phyloP scores from a whole-genome alignment of 2,113 vertebrate genomes.

The Odontesthes bonariensis region DNA sequence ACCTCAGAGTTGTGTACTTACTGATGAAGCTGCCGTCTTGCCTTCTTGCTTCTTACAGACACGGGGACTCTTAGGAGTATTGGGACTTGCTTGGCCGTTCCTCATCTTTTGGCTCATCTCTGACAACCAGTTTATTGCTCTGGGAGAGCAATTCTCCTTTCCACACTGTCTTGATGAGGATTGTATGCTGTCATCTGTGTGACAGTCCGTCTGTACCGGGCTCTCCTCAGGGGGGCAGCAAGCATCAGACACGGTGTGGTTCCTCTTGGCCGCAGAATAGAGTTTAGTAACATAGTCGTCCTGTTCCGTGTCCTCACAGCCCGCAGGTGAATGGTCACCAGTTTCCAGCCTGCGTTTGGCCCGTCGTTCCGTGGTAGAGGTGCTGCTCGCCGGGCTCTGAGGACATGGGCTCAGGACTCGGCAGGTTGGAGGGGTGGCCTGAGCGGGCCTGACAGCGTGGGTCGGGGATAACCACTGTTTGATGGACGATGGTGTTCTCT shows the following conservation, averaged over 20 bases:
- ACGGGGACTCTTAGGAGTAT: constrained; percentile 70
- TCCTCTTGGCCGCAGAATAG: constrained; percentile 82
- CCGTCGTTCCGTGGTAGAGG: constrained; percentile 75
- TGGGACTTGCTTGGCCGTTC: constrained; percentile 60
- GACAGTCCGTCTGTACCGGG: constrained; percentile 21
- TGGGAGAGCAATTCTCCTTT: constrained; percentile 91
- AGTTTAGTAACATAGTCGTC: constrained; percentile 87
- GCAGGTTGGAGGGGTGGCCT: constrained; percentile 72
- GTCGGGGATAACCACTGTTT: constrained; percentile 87
- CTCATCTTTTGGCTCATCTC: constrained; percentile 88
- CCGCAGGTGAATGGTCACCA: constrained; percentile 57
- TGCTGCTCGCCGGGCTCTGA: constrained; percentile 68
- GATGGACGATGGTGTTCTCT: constrained; percentile 82
- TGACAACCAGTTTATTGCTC: constrained; percentile 88
- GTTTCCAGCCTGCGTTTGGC: constrained; percentile 93
- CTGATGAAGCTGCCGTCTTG: constrained; percentile 73
- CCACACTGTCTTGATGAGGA: constrained; percentile 64
- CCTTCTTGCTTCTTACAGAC: constrained; percentile 80
- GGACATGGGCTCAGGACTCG: constrained; percentile 85
- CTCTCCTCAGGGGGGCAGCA: constrained; percentile 71
- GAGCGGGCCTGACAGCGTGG: constrained; percentile 57
- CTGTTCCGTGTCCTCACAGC: constrained; percentile 75
- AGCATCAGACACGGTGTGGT: constrained; percentile 72
- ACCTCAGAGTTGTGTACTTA: constrained; percentile 54
- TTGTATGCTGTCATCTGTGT: constrained; percentile 40